These are phyloP conservation scores for Cacoxenus indagator DNA, from an alignment of 2,888 invertebrate species.

Conservation along the genomic window DNA sequence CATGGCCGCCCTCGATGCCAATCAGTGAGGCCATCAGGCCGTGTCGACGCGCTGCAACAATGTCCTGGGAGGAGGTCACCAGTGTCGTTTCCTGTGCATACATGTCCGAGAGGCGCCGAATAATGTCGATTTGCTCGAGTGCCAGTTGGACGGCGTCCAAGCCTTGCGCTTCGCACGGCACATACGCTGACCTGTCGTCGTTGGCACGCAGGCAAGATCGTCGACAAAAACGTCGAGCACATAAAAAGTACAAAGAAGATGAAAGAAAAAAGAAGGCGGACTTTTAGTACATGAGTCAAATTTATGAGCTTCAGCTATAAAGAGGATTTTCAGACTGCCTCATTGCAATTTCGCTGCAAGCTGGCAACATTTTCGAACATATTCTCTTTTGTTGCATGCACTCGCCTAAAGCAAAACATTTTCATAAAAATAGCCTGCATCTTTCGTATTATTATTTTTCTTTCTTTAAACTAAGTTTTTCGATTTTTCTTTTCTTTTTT, in stretches of 20 bases:
- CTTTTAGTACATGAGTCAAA: background rate
- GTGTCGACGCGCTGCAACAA: conserved; percentile 79
- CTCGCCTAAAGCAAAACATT: background rate
- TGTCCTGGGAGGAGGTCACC: conserved; percentile 79
- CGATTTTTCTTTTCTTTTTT: too few relatives aligned
- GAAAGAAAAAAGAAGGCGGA: background rate
- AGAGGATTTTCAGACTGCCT: background rate
- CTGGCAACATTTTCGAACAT: background rate
- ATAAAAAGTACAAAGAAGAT: background rate
- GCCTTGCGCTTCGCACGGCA: conserved; percentile 87
- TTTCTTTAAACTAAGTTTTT: too few relatives aligned
- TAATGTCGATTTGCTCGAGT: conserved; percentile 88
- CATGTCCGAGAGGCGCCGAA: conserved; percentile 77
- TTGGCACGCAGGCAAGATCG: background rate
- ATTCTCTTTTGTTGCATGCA: background rate
- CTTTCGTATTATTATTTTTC: too few relatives aligned
- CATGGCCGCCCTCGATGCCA: conserved; percentile 94
- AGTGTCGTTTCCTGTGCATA: conserved; percentile 81
- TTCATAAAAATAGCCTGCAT: too few relatives aligned
- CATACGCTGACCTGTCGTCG: conserved; percentile 78
- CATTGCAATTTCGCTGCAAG: background rate
- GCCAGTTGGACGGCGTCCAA: conserved; percentile 88
- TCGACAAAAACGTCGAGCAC: background rate
- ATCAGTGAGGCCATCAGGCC: conserved; percentile 90
- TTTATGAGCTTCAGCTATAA: background rate